phyloP scores from a whole-genome alignment of 2,113 vertebrate species.

The Sclerurus mexicanus region DNA sequence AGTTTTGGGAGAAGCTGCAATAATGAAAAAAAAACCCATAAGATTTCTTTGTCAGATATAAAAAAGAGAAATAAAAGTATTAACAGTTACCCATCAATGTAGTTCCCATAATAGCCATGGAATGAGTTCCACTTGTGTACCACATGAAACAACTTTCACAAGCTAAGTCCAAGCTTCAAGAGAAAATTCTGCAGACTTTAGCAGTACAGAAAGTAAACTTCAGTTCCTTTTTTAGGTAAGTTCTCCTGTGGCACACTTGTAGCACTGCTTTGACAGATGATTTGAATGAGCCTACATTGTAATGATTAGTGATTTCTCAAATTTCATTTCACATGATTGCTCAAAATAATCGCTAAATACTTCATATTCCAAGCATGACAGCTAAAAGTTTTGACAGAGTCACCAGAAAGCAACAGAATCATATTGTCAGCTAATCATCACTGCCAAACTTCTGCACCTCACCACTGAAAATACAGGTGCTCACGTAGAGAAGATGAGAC shows the following conservation, averaged over 20 bases:
- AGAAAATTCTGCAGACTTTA: background rate
- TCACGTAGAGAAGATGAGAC: background rate
- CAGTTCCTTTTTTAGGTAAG: background rate
- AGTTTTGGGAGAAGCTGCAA: background rate
- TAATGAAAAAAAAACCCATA: background rate
- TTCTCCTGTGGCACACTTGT: background rate
- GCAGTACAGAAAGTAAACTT: background rate
- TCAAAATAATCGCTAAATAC: background rate
- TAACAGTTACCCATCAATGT: background rate
- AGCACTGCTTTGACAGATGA: background rate
- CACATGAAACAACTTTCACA: background rate
- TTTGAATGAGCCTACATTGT: background rate
- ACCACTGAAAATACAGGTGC: background rate
- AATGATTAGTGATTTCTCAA: background rate
- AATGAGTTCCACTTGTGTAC: background rate
- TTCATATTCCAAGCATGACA: background rate
- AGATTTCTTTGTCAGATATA: background rate
- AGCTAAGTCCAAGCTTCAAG: background rate
- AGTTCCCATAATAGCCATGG: background rate
- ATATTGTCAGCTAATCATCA: background rate
- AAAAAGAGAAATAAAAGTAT: background rate
- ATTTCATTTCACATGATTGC: background rate
- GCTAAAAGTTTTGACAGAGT: background rate
- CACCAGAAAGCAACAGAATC: background rate
- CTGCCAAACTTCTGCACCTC: background rate